Evolutionary conservation across 2,888 invertebrate species (phyloP), one percentile per base, ranked within the genome.

Genomic region (Leptinotarsa haldemani): DNA sequence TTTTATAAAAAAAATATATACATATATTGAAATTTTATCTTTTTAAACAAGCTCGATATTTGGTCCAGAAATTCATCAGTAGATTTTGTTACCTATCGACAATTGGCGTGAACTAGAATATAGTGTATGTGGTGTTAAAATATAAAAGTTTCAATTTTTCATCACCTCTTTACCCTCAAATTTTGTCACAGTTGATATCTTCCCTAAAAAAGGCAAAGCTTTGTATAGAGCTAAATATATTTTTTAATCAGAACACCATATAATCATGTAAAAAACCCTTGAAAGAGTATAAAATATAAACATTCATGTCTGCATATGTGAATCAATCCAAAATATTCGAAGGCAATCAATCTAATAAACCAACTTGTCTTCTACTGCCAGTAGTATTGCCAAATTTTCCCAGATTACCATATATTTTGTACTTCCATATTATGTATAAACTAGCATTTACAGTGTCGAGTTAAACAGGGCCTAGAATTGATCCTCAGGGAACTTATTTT

Each of bases 1-100:
- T 87, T 87, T 87, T 87, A 85, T 87, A 86, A 86, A 83, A 83
- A 68, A 77, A 83, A 83, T 84, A 85, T 85, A 84, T 84, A 85
- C 83, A 85, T 84, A 76, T 75, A 78, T 84, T 84, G 82, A 85
- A 84, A 86, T 82, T 85, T 85, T 86, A 85, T 86, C 85, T 86
- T 86, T 87, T 85, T 86, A 85, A 78, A 71, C 77, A 84, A 85
- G 83, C 81, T 76, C 68, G 77, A 84, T 82, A 83, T 84, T 85
- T 85, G 85, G 85, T 85, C 84, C 85, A 83, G 65, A 65, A 82
- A 79, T 78, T 80, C 78, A 76, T 63, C 75, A 53, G 86, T 86
- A 86, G 85, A 86, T 86, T 86, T 86, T 86, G 85, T 86, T 86
- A 85, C 85, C 80, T 82, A 83, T 82, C 81, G 81, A 81, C 61